These are phyloP conservation scores for Danionella dracula DNA, from an alignment of 2,797 vertebrate genomes.

Conservation along the genomic window DNA sequence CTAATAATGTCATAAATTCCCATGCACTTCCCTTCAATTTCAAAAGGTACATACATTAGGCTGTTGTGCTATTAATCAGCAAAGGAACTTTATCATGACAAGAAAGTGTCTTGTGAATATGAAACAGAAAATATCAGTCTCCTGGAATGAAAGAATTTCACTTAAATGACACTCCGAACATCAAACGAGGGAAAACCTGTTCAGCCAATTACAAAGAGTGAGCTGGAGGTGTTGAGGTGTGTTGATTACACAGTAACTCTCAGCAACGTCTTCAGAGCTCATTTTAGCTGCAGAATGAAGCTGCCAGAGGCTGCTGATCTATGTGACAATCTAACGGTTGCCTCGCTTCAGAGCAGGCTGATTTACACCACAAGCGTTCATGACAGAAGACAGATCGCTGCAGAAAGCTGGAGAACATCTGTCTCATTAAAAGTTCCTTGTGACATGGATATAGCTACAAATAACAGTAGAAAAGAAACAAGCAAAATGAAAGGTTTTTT, in stretches of 20 bases:
- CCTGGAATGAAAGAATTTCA: no score
- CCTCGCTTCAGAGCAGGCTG: conserved; percentile 4
- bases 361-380: conserved; percentile 21
- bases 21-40: neutral
- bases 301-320: conserved; percentile 36
- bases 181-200: neutral
- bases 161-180: no score
- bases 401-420: conserved; percentile 11
- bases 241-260: conserved; percentile 27
- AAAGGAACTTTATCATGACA: no score
- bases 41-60: no score
- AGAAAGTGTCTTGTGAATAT: no score
- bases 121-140: no score
- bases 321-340: conserved; percentile 12
- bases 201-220: neutral
- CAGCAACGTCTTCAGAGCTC: conserved; percentile 24
- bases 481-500: neutral
- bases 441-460: neutral
- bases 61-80: no score
- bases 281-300: conserved; percentile 36
- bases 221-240: neutral
- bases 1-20: neutral
- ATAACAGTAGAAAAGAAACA: neutral
- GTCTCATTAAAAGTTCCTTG: conserved; percentile 29
- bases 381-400: conserved; percentile 14